Percentiles rank a stretch among this genome's conserved stretches.
phyloP scores from a whole-genome alignment of 2,888 invertebrate genomes.

The Eupithecia tripunctaria region DNA sequence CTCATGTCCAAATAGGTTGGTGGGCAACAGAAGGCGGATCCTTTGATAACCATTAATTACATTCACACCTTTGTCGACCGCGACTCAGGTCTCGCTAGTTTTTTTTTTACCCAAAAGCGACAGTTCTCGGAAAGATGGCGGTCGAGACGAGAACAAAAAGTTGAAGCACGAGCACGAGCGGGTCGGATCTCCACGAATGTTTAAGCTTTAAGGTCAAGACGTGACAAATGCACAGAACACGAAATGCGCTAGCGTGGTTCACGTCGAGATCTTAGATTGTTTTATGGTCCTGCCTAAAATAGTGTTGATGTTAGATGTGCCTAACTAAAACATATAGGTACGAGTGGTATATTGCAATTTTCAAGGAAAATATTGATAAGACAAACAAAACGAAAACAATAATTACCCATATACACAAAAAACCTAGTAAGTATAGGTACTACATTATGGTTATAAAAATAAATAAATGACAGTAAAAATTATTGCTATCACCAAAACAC shows the following conservation, averaged over 20 bases:
- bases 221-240: constrained; percentile 56
- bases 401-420: too few relatives aligned
- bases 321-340: background rate
- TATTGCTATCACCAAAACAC: background rate
- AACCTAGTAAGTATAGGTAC: too few relatives aligned
- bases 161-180: constrained; percentile 70
- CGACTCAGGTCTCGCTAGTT: constrained; percentile 50
- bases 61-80: constrained; percentile 78
- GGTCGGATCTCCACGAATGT: constrained; percentile 56
- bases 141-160: constrained; percentile 62
- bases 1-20: constrained; percentile 59
- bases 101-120: constrained; percentile 62
- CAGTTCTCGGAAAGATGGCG: constrained; percentile 75
- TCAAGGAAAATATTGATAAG: too few relatives aligned
- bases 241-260: constrained; percentile 31
- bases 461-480: too few relatives aligned
- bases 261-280: background rate
- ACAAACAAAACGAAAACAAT: too few relatives aligned
- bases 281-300: background rate
- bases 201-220: constrained; percentile 52
- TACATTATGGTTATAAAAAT: too few relatives aligned
- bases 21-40: constrained; percentile 60
- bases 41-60: constrained; percentile 81
- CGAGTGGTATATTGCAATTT: background rate
- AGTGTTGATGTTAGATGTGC: background rate